A percentile compares a stretch with the other conserved stretches of the same genome.
Evolutionary conservation across 1,140 invertebrate genomes (phyloP).

Genomic region (Nasonia vitripennis): DNA sequence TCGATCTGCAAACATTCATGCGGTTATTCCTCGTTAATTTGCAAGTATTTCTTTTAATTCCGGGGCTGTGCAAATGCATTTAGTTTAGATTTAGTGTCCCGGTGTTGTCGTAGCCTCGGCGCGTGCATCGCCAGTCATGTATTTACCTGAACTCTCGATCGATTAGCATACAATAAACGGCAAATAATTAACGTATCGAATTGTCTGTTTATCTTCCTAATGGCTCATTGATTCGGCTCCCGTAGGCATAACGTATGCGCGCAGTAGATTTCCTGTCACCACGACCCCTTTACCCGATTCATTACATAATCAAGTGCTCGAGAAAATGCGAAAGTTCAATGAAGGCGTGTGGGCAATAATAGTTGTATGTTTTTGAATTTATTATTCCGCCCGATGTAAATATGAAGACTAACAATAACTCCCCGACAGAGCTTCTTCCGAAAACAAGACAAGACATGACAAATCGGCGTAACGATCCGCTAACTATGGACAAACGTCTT

Average conservation of each 20-base stretch:
- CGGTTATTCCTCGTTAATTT: no score
- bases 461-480: no score
- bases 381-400: no score
- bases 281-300: constrained; percentile 8
- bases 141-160: constrained; percentile 14
- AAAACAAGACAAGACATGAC: no score
- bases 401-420: no score
- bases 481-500: no score
- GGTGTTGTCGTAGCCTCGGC: background rate
- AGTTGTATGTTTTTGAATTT: no score
- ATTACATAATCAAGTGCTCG: background rate
- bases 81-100: background rate
- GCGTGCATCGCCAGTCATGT: background rate
- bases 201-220: constrained; percentile 7
- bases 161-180: constrained; percentile 29
- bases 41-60: no score
- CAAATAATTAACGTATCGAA: constrained; percentile 6
- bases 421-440: no score
- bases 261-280: constrained; percentile 17
- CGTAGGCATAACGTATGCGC: background rate
- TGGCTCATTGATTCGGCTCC: background rate
- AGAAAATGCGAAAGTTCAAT: background rate
- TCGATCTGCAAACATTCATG: no score
- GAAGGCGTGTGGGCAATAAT: no score
- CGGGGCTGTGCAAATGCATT: no score